Evolutionary conservation across 2,888 invertebrate genomes (phyloP), one percentile per base, ranked within the genome.

Genomic region (Myopa tessellatipennis): DNA sequence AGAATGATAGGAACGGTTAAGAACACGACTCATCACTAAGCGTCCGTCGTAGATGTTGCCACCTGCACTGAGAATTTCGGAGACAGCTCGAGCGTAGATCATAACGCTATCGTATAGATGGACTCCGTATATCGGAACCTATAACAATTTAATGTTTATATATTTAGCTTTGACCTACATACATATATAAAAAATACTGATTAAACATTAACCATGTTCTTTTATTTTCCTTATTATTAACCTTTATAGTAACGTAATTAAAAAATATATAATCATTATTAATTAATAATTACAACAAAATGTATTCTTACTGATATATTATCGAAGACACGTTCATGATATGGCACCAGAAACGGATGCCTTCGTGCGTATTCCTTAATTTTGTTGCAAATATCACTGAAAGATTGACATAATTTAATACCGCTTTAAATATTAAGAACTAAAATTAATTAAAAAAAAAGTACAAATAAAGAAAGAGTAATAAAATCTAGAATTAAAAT

Each of bases 51-150:
- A 92, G 0, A 94, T 93, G 79, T 94, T 92, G 10, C 93, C 92
- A 0, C 93, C 93, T 18, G 91, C 90, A 36, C 91, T 87, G 81
- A 97, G 91, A 0, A 94, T 91, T 74, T 95, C 94, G 0, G 95
- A 93, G 18, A 96, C 91, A 0, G 96, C 97, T 14, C 93, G 90
- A 0, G 96, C 96, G 90, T 97, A 97, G 76, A 97, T 92, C 87
- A 93, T 93, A 3, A 98, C 95, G 0, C 96, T 96, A 85, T 97
- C 97, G 88, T 95, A 97, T 0, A 95, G 91, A 86, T 96, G 95
- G 0, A 95, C 94, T 0, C 96, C 96, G 89, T 94, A 94, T 82
- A 95, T 94, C 0, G 95, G 94, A 0, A 95, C 94, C 94, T 81
- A 72, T 40, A 3, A 26, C 7, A 16, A 52, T 1, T n/a, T 36